A percentile compares a stretch with the other conserved stretches of the same genome.
Conservation (phyloP, 2,888 invertebrate species). For the Lochmaea capreae region DNA sequence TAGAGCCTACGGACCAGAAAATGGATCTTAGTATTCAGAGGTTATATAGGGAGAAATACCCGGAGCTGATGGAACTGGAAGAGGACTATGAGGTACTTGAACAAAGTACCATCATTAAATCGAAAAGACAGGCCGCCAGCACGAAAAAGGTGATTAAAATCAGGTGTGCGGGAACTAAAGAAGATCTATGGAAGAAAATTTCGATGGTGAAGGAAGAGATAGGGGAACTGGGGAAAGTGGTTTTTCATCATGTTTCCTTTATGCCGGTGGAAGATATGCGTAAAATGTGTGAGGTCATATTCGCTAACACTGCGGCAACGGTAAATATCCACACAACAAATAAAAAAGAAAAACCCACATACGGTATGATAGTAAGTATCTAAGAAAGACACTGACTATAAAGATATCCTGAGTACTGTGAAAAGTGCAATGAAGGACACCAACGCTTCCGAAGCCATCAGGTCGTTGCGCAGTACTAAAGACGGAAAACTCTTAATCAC, state of each 20-base stretch:
- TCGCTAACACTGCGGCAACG: not conserved
- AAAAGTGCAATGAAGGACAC: not conserved
- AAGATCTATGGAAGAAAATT: not conserved
- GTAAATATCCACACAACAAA: conserved; percentile 6
- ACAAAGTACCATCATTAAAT: not conserved
- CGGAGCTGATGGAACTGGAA: not conserved
- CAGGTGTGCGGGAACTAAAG: not conserved
- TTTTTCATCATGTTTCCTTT: not conserved
- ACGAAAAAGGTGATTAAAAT: conserved; percentile 13
- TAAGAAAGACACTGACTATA: not conserved
- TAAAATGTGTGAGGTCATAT: conserved; percentile 11
- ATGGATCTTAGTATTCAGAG: not conserved
- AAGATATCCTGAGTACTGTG: not conserved
- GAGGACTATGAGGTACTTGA: not conserved
- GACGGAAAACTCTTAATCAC: conserved; percentile 12
- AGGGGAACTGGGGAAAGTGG: not conserved
- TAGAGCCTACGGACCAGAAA: not conserved
- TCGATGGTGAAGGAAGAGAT: not conserved
- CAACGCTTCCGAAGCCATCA: not conserved
- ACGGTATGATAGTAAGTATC: not conserved
- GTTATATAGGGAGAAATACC: conserved; percentile 10
- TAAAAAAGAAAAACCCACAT: not conserved
- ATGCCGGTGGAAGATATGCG: not conserved
- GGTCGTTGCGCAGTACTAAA: not conserved
- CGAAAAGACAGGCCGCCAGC: not conserved